Evolutionary conservation across 2,888 invertebrate genomes (phyloP), one percentile per base, ranked within the genome.

Genomic region (Allacma fusca): DNA sequence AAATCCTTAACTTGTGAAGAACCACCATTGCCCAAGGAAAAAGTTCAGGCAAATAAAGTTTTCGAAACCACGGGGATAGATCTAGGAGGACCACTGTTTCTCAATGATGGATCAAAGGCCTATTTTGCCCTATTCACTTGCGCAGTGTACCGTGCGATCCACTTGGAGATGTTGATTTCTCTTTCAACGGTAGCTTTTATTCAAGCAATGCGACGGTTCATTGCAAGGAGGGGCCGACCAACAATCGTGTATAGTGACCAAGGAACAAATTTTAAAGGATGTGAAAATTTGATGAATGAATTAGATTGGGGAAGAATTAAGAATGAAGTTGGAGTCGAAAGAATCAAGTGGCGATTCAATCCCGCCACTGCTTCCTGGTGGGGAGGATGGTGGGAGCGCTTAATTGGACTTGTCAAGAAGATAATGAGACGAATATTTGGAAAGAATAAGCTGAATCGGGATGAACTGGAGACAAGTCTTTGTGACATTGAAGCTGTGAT

Each of bases 91-190:
- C 70, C 70, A 16, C 24, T 70, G 24, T 44, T 12, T 7, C 1
- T 50, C 1, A 9, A 40, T 7, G 50, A 26, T 5, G 44, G 44
- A 1, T 4, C 9, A 24, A 85, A 85, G 70, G 82, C 80, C 9
- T 87, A 85, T 84, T 82, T 87, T 21, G 80, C 81, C n/a, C 50
- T 87, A 12, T 85, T 85, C 75, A 87, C 87, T 0, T 87, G 87
- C 83, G 85, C 87, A 0, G 81, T 86, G 0, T 86, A 86, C 50
- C 77, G 86, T 13, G 84, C 85, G 0, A 80, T 87, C 12, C 86
- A 87, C 79, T 80, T 88, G 23, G 87, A 88, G 79, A 34, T 86
- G 4, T 82, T 85, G 0, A 77, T 78, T 0, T 82, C 85, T 21
- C 78, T 86, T 23, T 83, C 84, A 1, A 85, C 86, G 0, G 77